Evolutionary conservation across 2,113 vertebrate species (phyloP).

Genomic region (human): DNA sequence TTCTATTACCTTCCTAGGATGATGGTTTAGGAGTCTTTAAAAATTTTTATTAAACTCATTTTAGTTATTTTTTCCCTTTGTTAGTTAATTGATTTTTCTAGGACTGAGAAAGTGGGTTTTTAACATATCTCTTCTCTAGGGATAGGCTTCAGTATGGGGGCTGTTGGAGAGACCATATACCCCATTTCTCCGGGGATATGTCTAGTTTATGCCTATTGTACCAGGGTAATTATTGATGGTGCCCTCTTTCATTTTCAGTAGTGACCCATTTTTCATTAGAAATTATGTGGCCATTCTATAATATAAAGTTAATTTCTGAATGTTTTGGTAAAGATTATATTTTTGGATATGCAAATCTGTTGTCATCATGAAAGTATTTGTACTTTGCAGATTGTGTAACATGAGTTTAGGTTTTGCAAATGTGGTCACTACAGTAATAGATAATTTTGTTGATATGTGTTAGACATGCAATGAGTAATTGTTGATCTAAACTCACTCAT

Average conservation of each 20-base stretch:
- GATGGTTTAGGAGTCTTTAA: background rate
- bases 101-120: background rate
- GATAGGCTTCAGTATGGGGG: background rate
- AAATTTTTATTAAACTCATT: background rate
- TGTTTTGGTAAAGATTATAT: background rate
- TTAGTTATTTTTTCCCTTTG: background rate
- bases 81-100: conserved; percentile 2
- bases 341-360: background rate
- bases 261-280: background rate
- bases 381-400: background rate
- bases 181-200: background rate
- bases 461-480: background rate
- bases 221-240: background rate
- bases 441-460: conserved; percentile 10
- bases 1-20: background rate
- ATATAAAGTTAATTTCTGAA: background rate
- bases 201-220: background rate
- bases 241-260: background rate
- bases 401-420: conserved; percentile 25
- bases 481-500: background rate
- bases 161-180: background rate
- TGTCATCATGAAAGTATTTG: background rate
- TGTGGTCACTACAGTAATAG: background rate
- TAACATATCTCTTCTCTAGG: background rate
- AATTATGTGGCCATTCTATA: background rate